These are phyloP conservation scores for Mormyrus iriodes DNA, from an alignment of 2,113 vertebrate species.

Conservation along the genomic window DNA sequence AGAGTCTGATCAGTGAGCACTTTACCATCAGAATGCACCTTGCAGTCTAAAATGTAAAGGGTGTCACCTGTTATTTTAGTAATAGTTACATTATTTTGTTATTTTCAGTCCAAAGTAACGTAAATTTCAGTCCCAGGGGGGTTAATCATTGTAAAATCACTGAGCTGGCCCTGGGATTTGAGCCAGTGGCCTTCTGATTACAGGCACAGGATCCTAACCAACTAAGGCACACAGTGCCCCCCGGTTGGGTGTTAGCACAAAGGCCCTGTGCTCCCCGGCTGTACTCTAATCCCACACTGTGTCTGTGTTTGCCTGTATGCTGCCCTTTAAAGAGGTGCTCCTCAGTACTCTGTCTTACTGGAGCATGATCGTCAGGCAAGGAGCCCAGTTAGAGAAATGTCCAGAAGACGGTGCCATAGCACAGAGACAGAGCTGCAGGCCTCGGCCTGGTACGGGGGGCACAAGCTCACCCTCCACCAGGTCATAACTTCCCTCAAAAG, in stretches of 20 bases:
- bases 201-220: not conserved
- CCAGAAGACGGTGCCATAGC: slow-evolving; percentile 83
- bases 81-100: too few relatives aligned
- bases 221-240: not conserved
- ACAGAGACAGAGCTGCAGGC: slow-evolving; percentile 45
- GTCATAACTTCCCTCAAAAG: slow-evolving; percentile 60
- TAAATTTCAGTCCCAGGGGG: not conserved
- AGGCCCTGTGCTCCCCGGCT: not conserved
- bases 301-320: not conserved
- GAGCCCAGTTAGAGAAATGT: slow-evolving; percentile 20
- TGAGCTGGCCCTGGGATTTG: not conserved
- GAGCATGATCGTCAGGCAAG: not conserved
- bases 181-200: not conserved
- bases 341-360: not conserved
- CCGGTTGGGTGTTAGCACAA: not conserved
- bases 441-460: not conserved
- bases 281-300: not conserved
- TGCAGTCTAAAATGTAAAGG: too few relatives aligned
- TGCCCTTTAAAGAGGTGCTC: not conserved
- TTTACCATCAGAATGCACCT: too few relatives aligned
- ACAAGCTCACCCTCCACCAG: not conserved
- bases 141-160: not conserved
- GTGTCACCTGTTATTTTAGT: too few relatives aligned
- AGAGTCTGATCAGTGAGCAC: too few relatives aligned
- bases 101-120: too few relatives aligned